phyloP scores from a whole-genome alignment of 1,140 invertebrate species.

The Ostrea denselamellosa region DNA sequence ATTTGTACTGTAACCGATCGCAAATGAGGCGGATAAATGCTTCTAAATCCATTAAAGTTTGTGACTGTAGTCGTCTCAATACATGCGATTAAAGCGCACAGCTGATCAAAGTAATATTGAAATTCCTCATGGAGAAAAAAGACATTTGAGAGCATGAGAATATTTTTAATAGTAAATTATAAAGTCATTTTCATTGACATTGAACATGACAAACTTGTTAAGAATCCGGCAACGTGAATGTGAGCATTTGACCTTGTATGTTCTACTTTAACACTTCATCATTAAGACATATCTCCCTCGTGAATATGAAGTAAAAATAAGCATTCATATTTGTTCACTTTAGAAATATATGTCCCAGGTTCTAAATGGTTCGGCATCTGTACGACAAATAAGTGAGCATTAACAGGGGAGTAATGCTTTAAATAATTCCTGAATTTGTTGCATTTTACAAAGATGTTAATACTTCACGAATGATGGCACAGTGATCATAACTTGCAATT shows the following conservation, averaged over 20 bases:
- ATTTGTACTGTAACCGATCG: conserved; percentile 37
- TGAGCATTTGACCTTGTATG: conserved; percentile 23
- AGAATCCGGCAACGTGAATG: conserved; percentile 8
- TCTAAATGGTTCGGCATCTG: not conserved
- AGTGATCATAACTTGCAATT: not conserved
- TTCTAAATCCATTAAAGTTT: conserved; percentile 47
- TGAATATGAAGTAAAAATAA: not conserved
- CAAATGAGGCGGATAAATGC: conserved; percentile 49
- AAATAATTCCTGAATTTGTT: conserved; percentile 24
- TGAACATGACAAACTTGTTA: conserved; percentile 38
- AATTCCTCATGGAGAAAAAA: conserved; percentile 40
- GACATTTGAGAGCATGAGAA: conserved; percentile 34
- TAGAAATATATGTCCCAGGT: not conserved
- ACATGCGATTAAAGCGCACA: conserved; percentile 47
- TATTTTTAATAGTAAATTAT: conserved; percentile 35
- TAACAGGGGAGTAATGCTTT: conserved; percentile 16
- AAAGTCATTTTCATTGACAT: conserved; percentile 33
- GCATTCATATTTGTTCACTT: not conserved
- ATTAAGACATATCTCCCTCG: not conserved
- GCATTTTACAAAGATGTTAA: not conserved
- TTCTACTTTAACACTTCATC: not conserved
- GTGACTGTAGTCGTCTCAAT: conserved; percentile 35
- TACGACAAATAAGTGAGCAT: not conserved
- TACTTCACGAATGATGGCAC: not conserved
- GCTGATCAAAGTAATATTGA: conserved; percentile 45